Percentiles rank a stretch among this genome's conserved stretches.
phyloP scores from a whole-genome alignment of 1,140 invertebrate species.

The Armadillidium nasatum region DNA sequence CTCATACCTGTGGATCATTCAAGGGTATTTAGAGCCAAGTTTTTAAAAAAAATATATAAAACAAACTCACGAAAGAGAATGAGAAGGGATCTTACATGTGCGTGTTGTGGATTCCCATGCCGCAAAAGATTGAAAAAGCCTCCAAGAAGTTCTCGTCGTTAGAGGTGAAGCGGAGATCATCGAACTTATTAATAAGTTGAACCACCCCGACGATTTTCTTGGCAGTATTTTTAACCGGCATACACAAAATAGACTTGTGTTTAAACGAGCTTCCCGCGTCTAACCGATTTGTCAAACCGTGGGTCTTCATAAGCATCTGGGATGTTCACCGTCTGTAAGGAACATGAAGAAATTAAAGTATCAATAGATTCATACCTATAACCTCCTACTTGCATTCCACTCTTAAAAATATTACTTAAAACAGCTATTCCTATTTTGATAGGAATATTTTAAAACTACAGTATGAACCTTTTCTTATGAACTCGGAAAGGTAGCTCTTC shows the following conservation, averaged over 20 bases:
- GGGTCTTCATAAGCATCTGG: slow-evolving; percentile 84
- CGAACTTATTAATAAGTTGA: slow-evolving; percentile 83
- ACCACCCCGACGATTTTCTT: slow-evolving; percentile 88
- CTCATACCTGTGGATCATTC: slow-evolving; percentile 64
- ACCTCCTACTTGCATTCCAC: too few species aligned
- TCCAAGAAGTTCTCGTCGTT: slow-evolving; percentile 92
- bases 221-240: slow-evolving; percentile 86
- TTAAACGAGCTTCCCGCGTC: slow-evolving; percentile 71
- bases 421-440: too few species aligned
- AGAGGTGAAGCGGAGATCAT: slow-evolving; percentile 78
- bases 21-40: neutral
- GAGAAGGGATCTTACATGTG: slow-evolving; percentile 63
- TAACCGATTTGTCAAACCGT: slow-evolving; percentile 81
- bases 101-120: slow-evolving; percentile 95
- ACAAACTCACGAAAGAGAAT: neutral
- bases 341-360: neutral
- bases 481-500: too few species aligned
- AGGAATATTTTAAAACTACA: too few species aligned
- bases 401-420: too few species aligned
- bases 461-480: too few species aligned
- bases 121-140: slow-evolving; percentile 95
- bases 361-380: neutral
- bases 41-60: neutral
- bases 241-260: slow-evolving; percentile 80
- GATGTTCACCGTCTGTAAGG: slow-evolving; percentile 73